Evolutionary conservation across 2,113 vertebrate species (phyloP).

Genomic region (Emydocephalus ijimae): DNA sequence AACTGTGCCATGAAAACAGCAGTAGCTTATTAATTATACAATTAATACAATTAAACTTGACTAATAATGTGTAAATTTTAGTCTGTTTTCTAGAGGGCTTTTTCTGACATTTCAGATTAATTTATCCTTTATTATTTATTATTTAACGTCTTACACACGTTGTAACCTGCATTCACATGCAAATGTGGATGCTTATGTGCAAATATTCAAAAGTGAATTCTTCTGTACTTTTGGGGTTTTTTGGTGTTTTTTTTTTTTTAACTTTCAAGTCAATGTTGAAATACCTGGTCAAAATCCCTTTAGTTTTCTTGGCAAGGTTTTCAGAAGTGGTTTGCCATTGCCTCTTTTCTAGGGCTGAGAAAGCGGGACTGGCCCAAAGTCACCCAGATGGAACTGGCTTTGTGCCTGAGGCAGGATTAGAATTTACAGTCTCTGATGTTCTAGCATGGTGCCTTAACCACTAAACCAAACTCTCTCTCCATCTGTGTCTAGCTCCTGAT

Average conservation of each 20-base stretch:
- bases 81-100: slow-evolving; percentile 28
- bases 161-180: not conserved
- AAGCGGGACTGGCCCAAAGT: not conserved
- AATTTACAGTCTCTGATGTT: not conserved
- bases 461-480: not conserved
- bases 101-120: slow-evolving; percentile 9
- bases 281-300: not conserved
- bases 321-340: not conserved
- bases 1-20: not conserved
- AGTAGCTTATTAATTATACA: not conserved
- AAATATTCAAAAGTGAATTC: slow-evolving; percentile 29
- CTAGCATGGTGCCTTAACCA: not conserved
- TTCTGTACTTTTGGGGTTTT: slow-evolving; percentile 4
- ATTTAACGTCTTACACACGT: not conserved
- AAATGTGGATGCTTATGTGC: not conserved
- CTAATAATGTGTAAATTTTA: slow-evolving; percentile 26
- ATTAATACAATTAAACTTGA: not conserved
- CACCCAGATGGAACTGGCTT: not conserved
- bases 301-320: not conserved
- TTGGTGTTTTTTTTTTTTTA: not conserved
- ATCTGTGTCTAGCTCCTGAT: slow-evolving; percentile 5
- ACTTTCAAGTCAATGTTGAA: not conserved
- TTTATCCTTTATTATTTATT: not conserved
- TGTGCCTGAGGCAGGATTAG: not conserved
- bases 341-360: not conserved